These are phyloP conservation scores for Alcedo quadribrachys DNA, from an alignment of 2,797 vertebrate species.

Conservation along the genomic window DNA sequence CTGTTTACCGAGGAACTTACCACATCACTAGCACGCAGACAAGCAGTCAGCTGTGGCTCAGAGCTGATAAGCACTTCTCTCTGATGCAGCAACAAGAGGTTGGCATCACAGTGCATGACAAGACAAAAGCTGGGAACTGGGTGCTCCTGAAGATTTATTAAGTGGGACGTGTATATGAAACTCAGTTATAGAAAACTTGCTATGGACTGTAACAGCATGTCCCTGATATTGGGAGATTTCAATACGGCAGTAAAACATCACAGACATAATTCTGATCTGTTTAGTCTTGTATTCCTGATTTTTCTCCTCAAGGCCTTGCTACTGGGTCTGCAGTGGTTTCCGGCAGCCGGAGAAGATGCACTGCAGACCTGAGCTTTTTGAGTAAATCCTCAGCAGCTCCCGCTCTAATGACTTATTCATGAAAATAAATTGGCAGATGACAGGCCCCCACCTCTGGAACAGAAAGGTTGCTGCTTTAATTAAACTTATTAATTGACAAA, in stretches of 20 bases:
- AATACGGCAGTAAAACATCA: background rate
- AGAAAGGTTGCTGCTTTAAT: conserved; percentile 55
- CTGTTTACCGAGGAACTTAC: background rate
- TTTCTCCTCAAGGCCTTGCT: conserved; percentile 12
- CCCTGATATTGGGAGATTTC: background rate
- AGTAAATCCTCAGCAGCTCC: background rate
- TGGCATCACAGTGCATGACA: background rate
- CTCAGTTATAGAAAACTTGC: background rate
- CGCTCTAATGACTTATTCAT: conserved; percentile 44
- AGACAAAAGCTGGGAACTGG: background rate
- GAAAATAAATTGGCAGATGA: conserved; percentile 44
- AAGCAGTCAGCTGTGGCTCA: background rate
- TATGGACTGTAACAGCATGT: background rate
- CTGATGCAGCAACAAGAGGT: background rate
- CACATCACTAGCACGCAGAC: background rate
- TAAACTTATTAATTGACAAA: conserved; percentile 50
- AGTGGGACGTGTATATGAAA: background rate
- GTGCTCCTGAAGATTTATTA: background rate
- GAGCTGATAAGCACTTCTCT: background rate
- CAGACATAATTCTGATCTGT: background rate
- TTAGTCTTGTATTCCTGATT: background rate
- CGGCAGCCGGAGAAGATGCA: background rate
- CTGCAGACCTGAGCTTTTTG: background rate
- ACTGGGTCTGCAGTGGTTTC: background rate
- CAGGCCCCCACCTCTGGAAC: background rate